These are phyloP conservation scores for Sapajus apella DNA, from an alignment of 2,113 vertebrate genomes.

Conservation along the genomic window DNA sequence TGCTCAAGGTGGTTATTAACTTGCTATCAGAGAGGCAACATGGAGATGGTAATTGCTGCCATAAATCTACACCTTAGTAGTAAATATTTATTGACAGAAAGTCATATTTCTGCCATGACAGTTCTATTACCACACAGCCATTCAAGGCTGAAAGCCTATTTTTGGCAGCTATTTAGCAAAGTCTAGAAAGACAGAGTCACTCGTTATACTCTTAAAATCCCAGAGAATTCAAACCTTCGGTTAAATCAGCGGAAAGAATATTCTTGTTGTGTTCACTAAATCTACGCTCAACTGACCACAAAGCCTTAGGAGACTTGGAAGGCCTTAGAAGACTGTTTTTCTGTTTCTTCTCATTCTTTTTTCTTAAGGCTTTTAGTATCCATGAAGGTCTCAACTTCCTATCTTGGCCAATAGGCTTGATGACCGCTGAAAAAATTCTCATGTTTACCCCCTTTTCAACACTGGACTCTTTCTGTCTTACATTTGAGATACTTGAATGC, in stretches of 20 bases:
- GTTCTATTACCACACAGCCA: conserved; percentile 55
- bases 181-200: background rate
- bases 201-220: background rate
- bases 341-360: background rate
- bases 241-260: conserved; percentile 24
- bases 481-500: background rate
- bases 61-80: conserved; percentile 60
- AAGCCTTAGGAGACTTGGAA: background rate
- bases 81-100: conserved; percentile 74
- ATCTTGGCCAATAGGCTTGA: background rate
- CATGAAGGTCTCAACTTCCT: background rate
- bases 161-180: conserved; percentile 60
- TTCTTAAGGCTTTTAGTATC: background rate
- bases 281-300: background rate
- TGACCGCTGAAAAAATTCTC: background rate
- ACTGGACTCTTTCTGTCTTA: background rate
- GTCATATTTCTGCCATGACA: conserved; percentile 44
- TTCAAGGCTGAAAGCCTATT: conserved; percentile 53
- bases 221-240: conserved; percentile 26
- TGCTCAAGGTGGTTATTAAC: conserved; percentile 38
- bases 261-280: background rate
- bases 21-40: conserved; percentile 54
- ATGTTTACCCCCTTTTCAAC: background rate
- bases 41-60: conserved; percentile 39
- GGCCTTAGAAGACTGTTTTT: background rate